Evolutionary conservation across 2,888 invertebrate genomes (phyloP).

Genomic region (Netelia melanura): DNA sequence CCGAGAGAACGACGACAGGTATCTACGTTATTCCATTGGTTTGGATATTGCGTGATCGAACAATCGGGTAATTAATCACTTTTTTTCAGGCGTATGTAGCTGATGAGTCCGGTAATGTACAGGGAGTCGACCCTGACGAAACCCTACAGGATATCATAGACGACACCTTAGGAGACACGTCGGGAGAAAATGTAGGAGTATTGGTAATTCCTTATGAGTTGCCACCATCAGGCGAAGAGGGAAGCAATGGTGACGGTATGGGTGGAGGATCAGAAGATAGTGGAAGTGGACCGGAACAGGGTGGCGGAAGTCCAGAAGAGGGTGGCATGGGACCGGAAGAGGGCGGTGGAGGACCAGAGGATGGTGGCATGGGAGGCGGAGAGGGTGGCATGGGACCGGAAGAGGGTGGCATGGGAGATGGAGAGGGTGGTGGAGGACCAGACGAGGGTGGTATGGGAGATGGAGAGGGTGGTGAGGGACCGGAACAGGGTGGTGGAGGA

Average conservation of each 20-base stretch:
- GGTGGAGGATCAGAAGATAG: not conserved
- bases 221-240: not conserved
- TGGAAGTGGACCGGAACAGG: not conserved
- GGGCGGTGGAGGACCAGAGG: not conserved
- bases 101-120: not conserved
- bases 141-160: not conserved
- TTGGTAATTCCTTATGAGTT: conserved; percentile 13
- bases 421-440: not conserved
- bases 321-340: too few species aligned
- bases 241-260: not conserved
- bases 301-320: not conserved
- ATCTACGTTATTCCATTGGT: not conserved
- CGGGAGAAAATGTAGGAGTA: conserved; percentile 1
- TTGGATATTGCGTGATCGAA: not conserved
- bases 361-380: not conserved
- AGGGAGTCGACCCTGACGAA: not conserved
- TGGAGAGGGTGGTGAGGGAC: not conserved
- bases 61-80: not conserved
- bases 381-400: conserved; percentile 13
- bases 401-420: not conserved
- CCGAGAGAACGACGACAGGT: conserved; percentile 50
- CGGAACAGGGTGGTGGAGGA: not conserved
- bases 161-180: not conserved
- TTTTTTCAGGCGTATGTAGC: conserved; percentile 12
- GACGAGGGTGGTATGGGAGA: not conserved